phyloP scores from a whole-genome alignment of 2,888 invertebrate species.

The Operophtera brumata region DNA sequence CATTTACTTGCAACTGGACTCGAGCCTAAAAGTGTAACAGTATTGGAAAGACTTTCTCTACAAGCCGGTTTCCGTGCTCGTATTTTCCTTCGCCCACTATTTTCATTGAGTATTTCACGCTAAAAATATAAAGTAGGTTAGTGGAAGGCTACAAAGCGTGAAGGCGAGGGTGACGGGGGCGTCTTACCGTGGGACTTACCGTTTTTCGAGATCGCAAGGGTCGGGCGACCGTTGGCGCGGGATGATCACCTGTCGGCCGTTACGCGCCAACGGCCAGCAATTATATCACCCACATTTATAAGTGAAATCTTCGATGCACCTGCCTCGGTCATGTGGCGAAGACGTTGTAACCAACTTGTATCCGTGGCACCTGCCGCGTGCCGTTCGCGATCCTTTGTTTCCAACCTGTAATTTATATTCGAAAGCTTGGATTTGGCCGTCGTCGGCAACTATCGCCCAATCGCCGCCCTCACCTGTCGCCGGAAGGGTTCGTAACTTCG shows the following conservation, averaged over 20 bases:
- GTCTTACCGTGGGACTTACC: constrained; percentile 79
- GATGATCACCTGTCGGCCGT: constrained; percentile 79
- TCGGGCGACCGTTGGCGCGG: constrained; percentile 72
- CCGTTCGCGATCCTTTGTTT: constrained; percentile 76
- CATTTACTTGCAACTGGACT: constrained; percentile 10
- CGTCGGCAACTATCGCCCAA: constrained; percentile 63
- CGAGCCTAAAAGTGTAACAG: background rate
- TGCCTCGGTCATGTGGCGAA: constrained; percentile 78
- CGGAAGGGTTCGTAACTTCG: constrained; percentile 79
- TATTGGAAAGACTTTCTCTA: constrained; percentile 4
- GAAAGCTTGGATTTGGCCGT: constrained; percentile 67
- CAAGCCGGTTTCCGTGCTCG: background rate
- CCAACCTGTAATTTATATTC: constrained; percentile 74
- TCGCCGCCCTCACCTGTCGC: constrained; percentile 78
- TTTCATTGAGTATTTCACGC: constrained; percentile 24
- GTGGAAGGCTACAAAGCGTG: constrained; percentile 51
- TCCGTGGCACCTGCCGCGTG: constrained; percentile 75
- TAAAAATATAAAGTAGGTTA: constrained; percentile 50
- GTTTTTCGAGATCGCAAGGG: constrained; percentile 71
- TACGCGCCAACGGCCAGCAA: constrained; percentile 78
- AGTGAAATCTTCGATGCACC: constrained; percentile 76
- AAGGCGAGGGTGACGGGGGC: constrained; percentile 50
- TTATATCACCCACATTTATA: constrained; percentile 77
- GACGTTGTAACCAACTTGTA: constrained; percentile 60
- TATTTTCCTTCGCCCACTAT: constrained; percentile 13